Evolutionary conservation across 2,888 invertebrate genomes (phyloP), one percentile per base, ranked within the genome.

Genomic region (Ectemnius lituratus): DNA sequence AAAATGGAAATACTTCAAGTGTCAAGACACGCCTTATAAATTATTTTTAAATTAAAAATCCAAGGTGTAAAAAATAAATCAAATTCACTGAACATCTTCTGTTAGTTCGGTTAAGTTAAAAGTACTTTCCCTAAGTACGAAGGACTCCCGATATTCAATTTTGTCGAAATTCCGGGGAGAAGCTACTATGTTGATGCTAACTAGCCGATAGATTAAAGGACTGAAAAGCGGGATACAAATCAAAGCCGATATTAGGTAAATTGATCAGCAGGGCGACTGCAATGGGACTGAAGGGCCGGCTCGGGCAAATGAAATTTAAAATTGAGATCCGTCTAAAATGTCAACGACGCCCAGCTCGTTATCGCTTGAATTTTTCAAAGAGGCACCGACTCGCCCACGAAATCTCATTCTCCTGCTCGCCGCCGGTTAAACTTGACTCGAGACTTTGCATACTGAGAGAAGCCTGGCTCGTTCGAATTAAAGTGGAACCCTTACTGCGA

Each of bases 261-360:
- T 76, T 74, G 79, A 70, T 73, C 67, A 69, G 60, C 56, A 62
- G 37, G 37, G 37, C 73, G 73, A 52, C 67, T 49, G 73, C 60
- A 58, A 65, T 56, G 66, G 62, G 64, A 47, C 57, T 62, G 59
- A 45, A 62, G 69, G 46, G 16, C 45, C 62, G 60, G 66, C 8
- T 45, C 28, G 47, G 69, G 58, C 58, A 66, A 67, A 62, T 52
- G 64, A 69, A 78, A 80, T 84, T 81, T 83, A 71, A 83, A 84
- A 83, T 86, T 78, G 78, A 84, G 79, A 86, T 85, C 75, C 70
- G 62, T 78, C 85, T 81, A 82, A 83, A 80, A 78, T 71, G 78
- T 80, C 76, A 78, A 80, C 75, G 79, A 80, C 75, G 77, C 70
- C 66, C 59, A 63, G 73, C 78, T 82, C 68, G 76, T 84, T 86